Evolutionary conservation across 2,797 vertebrate species (phyloP).

Genomic region (Lagocephalus sceleratus): DNA sequence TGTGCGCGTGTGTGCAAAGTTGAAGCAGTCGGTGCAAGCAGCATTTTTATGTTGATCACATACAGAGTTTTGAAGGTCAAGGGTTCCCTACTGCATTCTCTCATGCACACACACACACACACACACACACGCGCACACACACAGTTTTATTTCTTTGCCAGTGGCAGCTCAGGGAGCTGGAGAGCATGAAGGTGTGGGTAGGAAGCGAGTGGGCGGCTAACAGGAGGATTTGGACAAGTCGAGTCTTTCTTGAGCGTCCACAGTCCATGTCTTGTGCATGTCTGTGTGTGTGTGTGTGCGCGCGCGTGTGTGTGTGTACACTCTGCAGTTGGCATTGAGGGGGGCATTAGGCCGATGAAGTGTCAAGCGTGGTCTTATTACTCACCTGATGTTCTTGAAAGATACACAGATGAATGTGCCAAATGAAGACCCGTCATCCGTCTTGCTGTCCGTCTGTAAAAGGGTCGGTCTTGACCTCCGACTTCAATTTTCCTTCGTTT

Average conservation of each 20-base stretch:
- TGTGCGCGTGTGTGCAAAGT: too few relatives aligned
- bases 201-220: conserved; percentile 46
- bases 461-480: conserved; percentile 14
- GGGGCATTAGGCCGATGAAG: conserved; percentile 49
- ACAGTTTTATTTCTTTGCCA: conserved; percentile 31
- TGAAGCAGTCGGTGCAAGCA: conserved; percentile 43
- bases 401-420: conserved; percentile 40
- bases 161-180: conserved; percentile 63
- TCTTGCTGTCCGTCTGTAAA: conserved; percentile 22
- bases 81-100: conserved; percentile 47
- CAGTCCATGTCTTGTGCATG: conserved; percentile 12
- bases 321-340: conserved; percentile 38
- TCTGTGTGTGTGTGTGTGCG: conserved; percentile 7
- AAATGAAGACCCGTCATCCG: conserved; percentile 36
- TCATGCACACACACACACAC: conserved; percentile 17
- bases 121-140: conserved; percentile 16
- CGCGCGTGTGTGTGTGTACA: conserved; percentile 8
- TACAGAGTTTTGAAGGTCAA: conserved; percentile 73
- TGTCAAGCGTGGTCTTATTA: conserved; percentile 43
- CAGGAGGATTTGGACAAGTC: conserved; percentile 59
- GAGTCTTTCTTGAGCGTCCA: conserved; percentile 36
- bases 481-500: conserved; percentile 42
- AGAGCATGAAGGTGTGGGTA: conserved; percentile 48
- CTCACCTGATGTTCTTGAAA: conserved; percentile 59
- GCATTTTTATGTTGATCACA: conserved; percentile 71